phyloP scores from a whole-genome alignment of 2,113 vertebrate species.

The Taxidea taxus region DNA sequence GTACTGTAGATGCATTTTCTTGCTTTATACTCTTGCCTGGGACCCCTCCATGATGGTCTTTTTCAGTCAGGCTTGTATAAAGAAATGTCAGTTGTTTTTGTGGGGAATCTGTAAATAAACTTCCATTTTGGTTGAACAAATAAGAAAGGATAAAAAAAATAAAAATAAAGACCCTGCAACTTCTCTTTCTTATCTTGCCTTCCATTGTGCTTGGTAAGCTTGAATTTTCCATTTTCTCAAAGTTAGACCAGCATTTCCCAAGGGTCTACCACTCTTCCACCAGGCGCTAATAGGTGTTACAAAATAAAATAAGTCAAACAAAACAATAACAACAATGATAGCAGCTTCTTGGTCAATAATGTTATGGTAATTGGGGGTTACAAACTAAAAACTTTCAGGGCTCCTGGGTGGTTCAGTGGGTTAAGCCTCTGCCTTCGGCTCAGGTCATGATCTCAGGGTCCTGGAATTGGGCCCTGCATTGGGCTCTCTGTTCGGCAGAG shows the following conservation, averaged over 20 bases:
- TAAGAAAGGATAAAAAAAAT: not conserved
- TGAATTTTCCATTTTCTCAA: not conserved
- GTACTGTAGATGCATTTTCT: not conserved
- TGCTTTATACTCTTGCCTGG: not conserved
- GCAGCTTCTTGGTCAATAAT: not conserved
- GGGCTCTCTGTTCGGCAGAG: too few relatives aligned
- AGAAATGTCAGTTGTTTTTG: not conserved
- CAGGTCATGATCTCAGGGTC: too few relatives aligned
- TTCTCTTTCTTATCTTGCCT: not conserved
- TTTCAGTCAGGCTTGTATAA: not conserved
- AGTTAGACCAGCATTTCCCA: not conserved
- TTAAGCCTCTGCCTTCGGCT: too few relatives aligned
- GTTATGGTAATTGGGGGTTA: not conserved
- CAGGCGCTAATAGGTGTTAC: not conserved
- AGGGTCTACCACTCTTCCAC: not conserved
- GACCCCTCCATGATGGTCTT: not conserved
- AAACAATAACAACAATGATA: not conserved
- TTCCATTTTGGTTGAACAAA: not conserved
- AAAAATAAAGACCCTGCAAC: not conserved
- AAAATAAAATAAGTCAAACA: not conserved
- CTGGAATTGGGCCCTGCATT: too few relatives aligned
- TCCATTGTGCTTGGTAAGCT: not conserved
- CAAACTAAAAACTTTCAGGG: not conserved
- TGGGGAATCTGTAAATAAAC: not conserved
- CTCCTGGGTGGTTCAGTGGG: too few relatives aligned